phyloP scores from a whole-genome alignment of 2,113 vertebrate genomes.

The Caracal caracal region DNA sequence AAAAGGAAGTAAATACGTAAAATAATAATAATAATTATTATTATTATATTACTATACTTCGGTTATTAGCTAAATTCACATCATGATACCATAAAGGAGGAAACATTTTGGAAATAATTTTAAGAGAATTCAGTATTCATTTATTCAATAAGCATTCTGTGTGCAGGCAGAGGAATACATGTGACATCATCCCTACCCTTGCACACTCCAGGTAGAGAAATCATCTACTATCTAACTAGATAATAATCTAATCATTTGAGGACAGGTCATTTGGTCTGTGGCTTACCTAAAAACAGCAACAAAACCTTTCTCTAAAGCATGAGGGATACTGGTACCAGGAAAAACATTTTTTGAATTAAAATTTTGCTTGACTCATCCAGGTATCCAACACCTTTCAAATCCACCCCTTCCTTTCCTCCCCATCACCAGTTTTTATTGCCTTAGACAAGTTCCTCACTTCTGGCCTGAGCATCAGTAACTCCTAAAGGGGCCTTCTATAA shows the following conservation, averaged over 20 bases:
- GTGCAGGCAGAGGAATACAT: background rate
- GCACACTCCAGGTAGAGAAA: background rate
- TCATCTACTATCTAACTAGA: background rate
- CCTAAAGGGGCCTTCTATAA: background rate
- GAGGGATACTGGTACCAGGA: background rate
- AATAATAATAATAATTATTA: background rate
- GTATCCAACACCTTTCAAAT: background rate
- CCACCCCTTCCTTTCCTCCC: background rate
- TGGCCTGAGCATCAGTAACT: background rate
- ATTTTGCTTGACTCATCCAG: background rate
- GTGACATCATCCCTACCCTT: background rate
- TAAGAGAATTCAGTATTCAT: background rate
- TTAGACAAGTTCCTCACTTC: background rate
- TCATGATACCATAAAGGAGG: background rate
- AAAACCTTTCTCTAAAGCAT: background rate
- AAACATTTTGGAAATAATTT: slow-evolving; percentile 24
- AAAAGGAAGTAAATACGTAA: background rate
- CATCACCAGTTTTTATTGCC: background rate
- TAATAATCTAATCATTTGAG: background rate
- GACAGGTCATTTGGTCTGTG: background rate
- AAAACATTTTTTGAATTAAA: background rate
- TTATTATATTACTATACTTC: background rate
- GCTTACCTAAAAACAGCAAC: background rate
- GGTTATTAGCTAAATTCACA: background rate
- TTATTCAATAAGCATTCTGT: background rate